Evolutionary conservation across 2,113 vertebrate genomes (phyloP), one percentile per base, ranked within the genome.

Genomic region (Xyliphius kryptos): DNA sequence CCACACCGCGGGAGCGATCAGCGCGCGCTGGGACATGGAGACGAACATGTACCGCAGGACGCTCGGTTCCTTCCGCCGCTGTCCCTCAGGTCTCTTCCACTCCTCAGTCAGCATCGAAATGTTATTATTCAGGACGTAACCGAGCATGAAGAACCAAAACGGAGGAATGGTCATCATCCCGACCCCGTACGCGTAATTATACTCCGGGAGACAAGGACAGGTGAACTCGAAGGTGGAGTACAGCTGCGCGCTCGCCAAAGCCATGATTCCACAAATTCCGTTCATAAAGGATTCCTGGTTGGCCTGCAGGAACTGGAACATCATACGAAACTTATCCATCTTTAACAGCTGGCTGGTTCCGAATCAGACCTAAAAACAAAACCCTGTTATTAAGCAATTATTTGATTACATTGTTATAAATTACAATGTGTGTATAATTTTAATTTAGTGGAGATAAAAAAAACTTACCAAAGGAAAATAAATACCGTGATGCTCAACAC

Each of bases 231-330:
- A 97, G 47, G 86, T 87, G 0, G 94, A 91, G 72, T 98, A 97
- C 62, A 98, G 86, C 70, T 98, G 96, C 6, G 93, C 93, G 0
- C 94, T 97, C 60, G 92, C 90, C 14, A 98, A 83, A 1, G 95
- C 95, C 93, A 97, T 94, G 74, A 98, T 94, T 13, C 94, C 92
- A 0, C 96, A 97, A 76, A 97, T 90, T 0, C 96, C 94, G 0
- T 90, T 98, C 94, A 98, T 94, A 70, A 98, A 98, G 6, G 95
- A 97, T 71, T 98, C 94, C 83, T 98, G 95, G 76, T 98, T 98
- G 75, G 95, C 92, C 36, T 98, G 96, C 37, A 98, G 82, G 74
- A 98, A 97, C 85, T 97, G 96, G 79, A 97, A 93, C 83, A 97
- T 90, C 91, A 98, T 92, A 68, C 94, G 91, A 78, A 98, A 95